These are phyloP conservation scores for Alosa sapidissima DNA, from an alignment of 2,797 vertebrate genomes.

Conservation along the genomic window DNA sequence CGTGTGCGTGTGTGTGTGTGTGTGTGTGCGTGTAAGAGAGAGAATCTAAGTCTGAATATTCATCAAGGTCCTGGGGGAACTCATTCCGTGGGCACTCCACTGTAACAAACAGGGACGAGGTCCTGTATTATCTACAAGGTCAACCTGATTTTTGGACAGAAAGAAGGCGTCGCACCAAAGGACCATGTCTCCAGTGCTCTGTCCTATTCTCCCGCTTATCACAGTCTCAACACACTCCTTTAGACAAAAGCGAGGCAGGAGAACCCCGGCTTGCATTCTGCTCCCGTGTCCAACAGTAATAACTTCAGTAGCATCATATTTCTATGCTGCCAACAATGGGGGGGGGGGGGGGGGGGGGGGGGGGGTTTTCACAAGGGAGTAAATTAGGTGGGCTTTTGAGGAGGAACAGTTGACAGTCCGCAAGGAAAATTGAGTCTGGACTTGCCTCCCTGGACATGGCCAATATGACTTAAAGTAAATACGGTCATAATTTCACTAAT, in stretches of 20 bases:
- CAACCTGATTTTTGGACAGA: conserved; percentile 51
- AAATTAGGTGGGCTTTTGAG: conserved; percentile 1
- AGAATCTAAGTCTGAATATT: conserved; percentile 36
- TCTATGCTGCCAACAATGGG: background rate
- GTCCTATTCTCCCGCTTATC: conserved; percentile 56
- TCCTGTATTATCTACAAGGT: conserved; percentile 59
- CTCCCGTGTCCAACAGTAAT: conserved; percentile 66
- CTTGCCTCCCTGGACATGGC: background rate
- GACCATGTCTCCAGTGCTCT: conserved; percentile 28
- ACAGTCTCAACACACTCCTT: conserved; percentile 50
- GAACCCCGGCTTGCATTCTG: conserved; percentile 53
- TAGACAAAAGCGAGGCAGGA: conserved; percentile 53
- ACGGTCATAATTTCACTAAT: background rate
- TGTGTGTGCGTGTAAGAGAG: background rate
- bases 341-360: background rate
- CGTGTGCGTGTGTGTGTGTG: background rate
- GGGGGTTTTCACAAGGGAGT: background rate
- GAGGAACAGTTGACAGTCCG: background rate
- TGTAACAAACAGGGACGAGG: conserved; percentile 53
- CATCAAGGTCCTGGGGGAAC: conserved; percentile 39
- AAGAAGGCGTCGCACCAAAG: conserved; percentile 48
- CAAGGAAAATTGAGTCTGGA: background rate
- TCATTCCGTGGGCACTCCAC: conserved; percentile 52
- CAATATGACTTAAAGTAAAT: background rate
- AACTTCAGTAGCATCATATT: conserved; percentile 54